Percentiles rank a stretch among this genome's conserved stretches.
Evolutionary conservation across 1,140 invertebrate genomes (phyloP).

Genomic region (Piezodorus guildinii): DNA sequence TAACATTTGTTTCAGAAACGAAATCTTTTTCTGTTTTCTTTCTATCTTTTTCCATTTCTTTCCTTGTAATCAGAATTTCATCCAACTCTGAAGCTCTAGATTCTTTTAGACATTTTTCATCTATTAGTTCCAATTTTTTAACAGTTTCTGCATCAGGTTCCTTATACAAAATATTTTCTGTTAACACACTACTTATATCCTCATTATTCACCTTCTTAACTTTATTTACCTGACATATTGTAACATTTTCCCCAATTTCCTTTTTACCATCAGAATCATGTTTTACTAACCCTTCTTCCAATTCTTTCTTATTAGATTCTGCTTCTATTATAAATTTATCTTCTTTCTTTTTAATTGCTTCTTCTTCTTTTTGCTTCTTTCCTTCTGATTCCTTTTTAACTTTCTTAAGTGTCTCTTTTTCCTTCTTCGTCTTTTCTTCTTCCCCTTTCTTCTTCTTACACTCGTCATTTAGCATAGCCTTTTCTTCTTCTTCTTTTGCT

Average conservation of each 20-base stretch:
- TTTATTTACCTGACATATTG: no score
- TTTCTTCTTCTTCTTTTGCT: constrained; percentile 20
- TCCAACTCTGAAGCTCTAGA: constrained; percentile 18
- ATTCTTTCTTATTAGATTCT: constrained; percentile 25
- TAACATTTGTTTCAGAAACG: no score
- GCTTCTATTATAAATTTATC: constrained; percentile 10
- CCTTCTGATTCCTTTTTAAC: constrained; percentile 21
- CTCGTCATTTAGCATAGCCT: constrained; percentile 24
- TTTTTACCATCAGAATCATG: constrained; percentile 8
- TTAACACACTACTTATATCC: no score
- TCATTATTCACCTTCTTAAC: no score
- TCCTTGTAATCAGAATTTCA: constrained; percentile 2
- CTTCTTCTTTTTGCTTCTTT: constrained; percentile 30
- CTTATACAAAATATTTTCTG: constrained; percentile 27
- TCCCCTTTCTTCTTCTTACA: constrained; percentile 22
- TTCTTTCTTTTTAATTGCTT: constrained; percentile 28
- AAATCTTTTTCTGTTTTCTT: neutral
- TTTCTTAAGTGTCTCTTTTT: constrained; percentile 23
- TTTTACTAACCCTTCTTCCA: constrained; percentile 23
- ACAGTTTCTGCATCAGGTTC: constrained; percentile 14
- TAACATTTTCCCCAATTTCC: constrained; percentile 23
- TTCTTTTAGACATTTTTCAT: neutral
- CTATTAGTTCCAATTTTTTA: constrained; percentile 10
- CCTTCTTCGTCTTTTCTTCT: constrained; percentile 18
- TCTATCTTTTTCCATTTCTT: neutral